Percentiles rank a stretch among this genome's conserved stretches.
These are phyloP conservation scores for Willisornis vidua DNA, from an alignment of 2,113 vertebrate species.

Conservation along the genomic window DNA sequence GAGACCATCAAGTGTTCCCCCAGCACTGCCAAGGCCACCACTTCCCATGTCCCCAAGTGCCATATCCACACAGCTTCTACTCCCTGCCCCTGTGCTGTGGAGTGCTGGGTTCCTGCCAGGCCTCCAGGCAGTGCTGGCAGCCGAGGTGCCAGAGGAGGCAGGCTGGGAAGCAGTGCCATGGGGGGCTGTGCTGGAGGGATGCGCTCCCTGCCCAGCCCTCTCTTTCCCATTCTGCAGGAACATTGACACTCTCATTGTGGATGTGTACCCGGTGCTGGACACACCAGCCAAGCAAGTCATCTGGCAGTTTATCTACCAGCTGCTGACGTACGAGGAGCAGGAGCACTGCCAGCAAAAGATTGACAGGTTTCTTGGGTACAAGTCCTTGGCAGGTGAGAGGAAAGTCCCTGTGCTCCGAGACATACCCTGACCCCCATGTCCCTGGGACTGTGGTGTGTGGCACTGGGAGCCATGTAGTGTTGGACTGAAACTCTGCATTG, in stretches of 20 bases:
- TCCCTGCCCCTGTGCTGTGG: neutral
- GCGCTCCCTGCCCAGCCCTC: neutral
- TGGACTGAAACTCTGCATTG: neutral
- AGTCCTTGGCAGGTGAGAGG: constrained; percentile 78
- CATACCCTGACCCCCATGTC: fast-evolving
- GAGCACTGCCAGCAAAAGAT: constrained; percentile 97
- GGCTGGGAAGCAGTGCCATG: neutral
- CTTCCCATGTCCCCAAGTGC: neutral
- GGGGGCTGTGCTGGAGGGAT: neutral
- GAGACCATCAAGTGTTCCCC: fast-evolving
- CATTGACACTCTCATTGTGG: constrained; percentile 96
- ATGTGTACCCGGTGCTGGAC: constrained; percentile 93
- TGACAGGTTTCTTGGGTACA: constrained; percentile 93
- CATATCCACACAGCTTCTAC: neutral
- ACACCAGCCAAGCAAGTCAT: constrained; percentile 97
- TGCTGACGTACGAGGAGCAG: constrained; percentile 96
- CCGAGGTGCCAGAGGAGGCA: neutral
- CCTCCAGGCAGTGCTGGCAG: fast-evolving
- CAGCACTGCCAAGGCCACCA: neutral
- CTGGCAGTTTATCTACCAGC: constrained; percentile 98
- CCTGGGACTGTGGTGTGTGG: fast-evolving
- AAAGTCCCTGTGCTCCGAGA: fast-evolving
- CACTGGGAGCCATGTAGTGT: neutral
- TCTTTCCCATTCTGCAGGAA: constrained; percentile 76
- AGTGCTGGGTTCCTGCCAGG: fast-evolving